These are phyloP conservation scores for Octomys mimax DNA, from an alignment of 2,797 vertebrate species.

Conservation along the genomic window DNA sequence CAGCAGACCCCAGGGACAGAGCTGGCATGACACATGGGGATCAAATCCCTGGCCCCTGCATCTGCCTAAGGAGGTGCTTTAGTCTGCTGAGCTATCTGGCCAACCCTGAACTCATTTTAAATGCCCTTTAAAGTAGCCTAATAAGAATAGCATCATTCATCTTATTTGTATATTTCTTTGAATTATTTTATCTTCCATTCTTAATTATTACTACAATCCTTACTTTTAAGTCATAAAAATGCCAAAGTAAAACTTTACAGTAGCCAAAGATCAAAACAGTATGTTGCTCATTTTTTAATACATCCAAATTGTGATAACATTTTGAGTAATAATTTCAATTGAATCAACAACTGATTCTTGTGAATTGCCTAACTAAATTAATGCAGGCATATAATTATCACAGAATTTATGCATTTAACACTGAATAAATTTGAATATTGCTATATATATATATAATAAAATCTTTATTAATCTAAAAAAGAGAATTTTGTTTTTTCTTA, in stretches of 20 bases:
- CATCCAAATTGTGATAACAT: neutral
- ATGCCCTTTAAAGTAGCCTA: neutral
- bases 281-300: neutral
- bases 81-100: no score
- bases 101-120: neutral
- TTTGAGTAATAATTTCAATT: conserved; percentile 15
- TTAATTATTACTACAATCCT: neutral
- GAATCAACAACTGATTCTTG: neutral
- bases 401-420: conserved; percentile 15
- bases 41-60: no score
- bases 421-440: neutral
- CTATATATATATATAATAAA: neutral
- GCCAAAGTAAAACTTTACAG: neutral
- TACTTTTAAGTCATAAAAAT: neutral
- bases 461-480: neutral
- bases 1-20: no score
- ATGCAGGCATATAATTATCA: neutral
- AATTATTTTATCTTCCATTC: neutral
- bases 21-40: no score
- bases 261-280: neutral
- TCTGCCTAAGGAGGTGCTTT: no score
- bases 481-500: no score
- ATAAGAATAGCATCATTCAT: neutral
- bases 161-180: neutral
- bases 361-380: neutral